Base-by-base conservation (phyloP, 2,888 invertebrate species). In the Pilophorus perplexus region DNA sequence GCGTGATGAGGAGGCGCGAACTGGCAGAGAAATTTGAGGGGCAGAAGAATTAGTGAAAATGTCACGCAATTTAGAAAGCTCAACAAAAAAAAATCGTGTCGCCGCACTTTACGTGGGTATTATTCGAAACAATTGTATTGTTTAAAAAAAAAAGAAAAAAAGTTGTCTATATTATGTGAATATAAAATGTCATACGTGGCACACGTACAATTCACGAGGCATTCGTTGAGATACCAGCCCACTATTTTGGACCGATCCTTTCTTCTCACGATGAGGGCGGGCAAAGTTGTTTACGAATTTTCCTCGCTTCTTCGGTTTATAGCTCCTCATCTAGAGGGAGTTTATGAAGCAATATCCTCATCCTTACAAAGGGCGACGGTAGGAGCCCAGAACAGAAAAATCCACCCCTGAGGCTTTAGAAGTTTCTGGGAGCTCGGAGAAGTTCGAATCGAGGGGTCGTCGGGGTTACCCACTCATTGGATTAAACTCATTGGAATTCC, bases 311-410 rank as follows among this genome's bases (percentile, higher is more conserved):
- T 50, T 27, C 50, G 5, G 25, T n/a, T 27, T 3, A 50, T 25
- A 25, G 16, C 27, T 50, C 25, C 14, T 25, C 22, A 16, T 50
- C n/a, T n/a, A n/a, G n/a, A 20, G n/a, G n/a, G 50, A 16, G 50
- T 27, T 50, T 50, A 50, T 25, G 50, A 16, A 50, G 50, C 50
- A 50, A 50, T 27, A 50, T 25, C 16, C 50, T 33, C 25, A 50
- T 27, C 50, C 27, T 27, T 8, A 50, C 50, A 50, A 50, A 50
- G 50, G 33, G 33, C 33, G 6, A 33, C 33, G 33, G 33, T 33
- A n/a, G n/a, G n/a, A n/a, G 33, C 50, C 14, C 50, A 6, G 22
- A 16, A 22, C 44, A 27, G 50, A 3, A 25, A 33, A 50, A 50
- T 50, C 50, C 50, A 50, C 50, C 27, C 27, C 25, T 3, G 27